A percentile compares a stretch with the other conserved stretches of the same genome.
Conservation (phyloP, 2,113 vertebrate genomes). For the Macrotus californicus region DNA sequence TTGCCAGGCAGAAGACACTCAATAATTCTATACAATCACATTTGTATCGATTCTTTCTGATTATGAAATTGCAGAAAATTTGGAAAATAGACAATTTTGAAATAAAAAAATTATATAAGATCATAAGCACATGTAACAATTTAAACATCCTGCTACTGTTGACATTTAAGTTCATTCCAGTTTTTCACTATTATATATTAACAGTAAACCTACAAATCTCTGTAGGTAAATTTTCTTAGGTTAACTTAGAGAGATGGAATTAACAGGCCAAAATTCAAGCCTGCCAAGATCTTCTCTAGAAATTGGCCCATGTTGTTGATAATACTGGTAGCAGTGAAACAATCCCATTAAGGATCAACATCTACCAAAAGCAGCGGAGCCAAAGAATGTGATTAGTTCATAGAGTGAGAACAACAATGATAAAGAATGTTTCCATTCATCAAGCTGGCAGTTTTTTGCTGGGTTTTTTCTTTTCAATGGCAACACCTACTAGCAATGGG, state of each 20-base stretch:
- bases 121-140: not conserved
- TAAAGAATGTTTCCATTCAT: not conserved
- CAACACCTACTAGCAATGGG: not conserved
- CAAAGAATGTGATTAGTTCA: not conserved
- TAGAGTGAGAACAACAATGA: not conserved
- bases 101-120: constrained; percentile 2
- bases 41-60: not conserved
- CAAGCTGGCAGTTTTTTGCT: not conserved
- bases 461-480: not conserved
- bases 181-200: not conserved
- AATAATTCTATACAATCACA: not conserved
- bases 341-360: not conserved
- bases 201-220: not conserved
- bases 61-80: not conserved
- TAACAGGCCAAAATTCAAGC: not conserved
- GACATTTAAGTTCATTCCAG: not conserved
- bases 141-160: not conserved
- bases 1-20: not conserved
- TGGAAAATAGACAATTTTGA: not conserved
- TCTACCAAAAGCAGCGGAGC: not conserved
- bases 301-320: not conserved
- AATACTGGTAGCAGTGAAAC: not conserved
- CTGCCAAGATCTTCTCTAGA: not conserved
- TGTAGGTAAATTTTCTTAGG: not conserved
- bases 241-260: constrained; percentile 33